Base-by-base conservation (phyloP, 2,888 invertebrate species). In the Siphlonurus alternatus region DNA sequence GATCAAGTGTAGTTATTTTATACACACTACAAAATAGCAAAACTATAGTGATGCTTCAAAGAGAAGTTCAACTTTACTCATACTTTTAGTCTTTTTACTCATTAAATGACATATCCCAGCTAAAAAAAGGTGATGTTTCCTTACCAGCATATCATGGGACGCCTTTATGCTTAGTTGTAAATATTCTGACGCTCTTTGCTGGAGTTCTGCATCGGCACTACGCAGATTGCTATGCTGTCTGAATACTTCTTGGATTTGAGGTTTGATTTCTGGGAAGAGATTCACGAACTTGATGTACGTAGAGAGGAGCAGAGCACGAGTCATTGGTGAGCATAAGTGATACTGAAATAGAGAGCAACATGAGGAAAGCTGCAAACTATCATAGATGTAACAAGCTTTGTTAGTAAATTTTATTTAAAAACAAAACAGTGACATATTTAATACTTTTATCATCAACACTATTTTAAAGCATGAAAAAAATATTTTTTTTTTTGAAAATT, bases 251-350 rank as follows among this genome's bases (percentile, higher is more conserved):
- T 97, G 96, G 66, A 98, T 95, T 71, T 93, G 89, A 68, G 84
- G 83, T 77, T 96, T 93, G 73, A 99, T 98, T 81, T 99, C 99
- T 62, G 98, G 97, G 78, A 99, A 99, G 63, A 99, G 82, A 80
- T 99, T 99, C 67, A 99, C 91, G 76, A 99, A 98, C 79, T 99
- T 99, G 71, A 99, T 95, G 75, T 99, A 99, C 5, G 99, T 98
- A 25, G 99, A 97, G 64, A 99, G 82, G 61, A 99, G 79, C 23
- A 99, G 83, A 68, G 98, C 98, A 71, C 98, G 85, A 2, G 99
- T 99, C 80, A 93, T 90, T 65, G 97, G 91, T 67, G 95, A 94
- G 79, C 98, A 99, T 67, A 99, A 80, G 79, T 98, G 98, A 79
- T 96, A 99, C 80, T 80, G 72, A 2, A 75, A 74, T 66, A 53